phyloP scores from a whole-genome alignment of 2,888 invertebrate genomes.

The Cephus sareptanus region DNA sequence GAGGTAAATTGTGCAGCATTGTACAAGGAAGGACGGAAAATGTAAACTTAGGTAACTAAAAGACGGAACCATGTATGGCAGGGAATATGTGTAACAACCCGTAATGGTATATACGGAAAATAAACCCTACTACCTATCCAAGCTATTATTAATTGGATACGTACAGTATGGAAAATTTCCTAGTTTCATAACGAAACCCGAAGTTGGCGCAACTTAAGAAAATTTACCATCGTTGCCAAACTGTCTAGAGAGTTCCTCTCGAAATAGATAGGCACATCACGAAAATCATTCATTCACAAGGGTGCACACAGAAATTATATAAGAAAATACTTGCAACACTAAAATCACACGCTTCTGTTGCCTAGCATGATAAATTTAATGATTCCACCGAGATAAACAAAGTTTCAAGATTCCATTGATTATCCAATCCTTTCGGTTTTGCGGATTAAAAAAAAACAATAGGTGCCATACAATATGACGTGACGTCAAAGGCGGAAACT shows the following conservation, averaged over 20 bases:
- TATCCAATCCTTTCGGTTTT: neutral
- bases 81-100: no score
- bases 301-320: neutral
- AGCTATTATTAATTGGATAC: neutral
- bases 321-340: neutral
- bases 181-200: neutral
- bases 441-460: neutral
- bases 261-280: conserved; percentile 9
- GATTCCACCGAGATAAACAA: neutral
- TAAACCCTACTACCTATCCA: neutral
- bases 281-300: conserved; percentile 15
- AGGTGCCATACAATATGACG: neutral
- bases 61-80: no score
- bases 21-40: no score
- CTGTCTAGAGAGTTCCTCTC: conserved; percentile 17
- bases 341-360: neutral
- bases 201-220: conserved; percentile 17
- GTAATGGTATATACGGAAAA: no score
- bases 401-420: neutral
- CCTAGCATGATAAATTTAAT: neutral
- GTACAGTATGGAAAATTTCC: neutral
- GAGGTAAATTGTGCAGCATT: no score
- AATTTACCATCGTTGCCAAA: conserved; percentile 19
- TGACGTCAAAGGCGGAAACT: neutral
- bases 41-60: no score